Conservation (phyloP, 2,113 vertebrate genomes). For the Cheilinus undulatus region DNA sequence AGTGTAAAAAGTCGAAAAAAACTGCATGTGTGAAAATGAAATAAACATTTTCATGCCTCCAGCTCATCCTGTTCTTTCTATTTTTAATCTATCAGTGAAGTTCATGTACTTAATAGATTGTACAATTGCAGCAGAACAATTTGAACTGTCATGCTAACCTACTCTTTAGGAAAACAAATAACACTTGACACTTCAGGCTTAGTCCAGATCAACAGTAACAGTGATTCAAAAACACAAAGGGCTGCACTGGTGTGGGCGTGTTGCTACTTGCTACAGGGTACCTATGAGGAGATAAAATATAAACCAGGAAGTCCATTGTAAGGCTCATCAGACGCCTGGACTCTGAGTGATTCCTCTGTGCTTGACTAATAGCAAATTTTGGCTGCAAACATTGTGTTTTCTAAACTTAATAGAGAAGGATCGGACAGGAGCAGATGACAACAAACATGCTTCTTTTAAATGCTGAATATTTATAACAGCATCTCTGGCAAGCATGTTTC, state of each 20-base stretch:
- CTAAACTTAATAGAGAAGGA: background rate
- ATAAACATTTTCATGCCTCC: too few species aligned
- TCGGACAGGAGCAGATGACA: background rate
- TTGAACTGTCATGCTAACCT: slow-evolving; percentile 8
- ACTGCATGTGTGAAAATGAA: too few species aligned
- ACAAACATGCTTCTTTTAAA: background rate
- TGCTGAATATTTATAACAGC: too few species aligned
- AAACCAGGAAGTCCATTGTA: slow-evolving; percentile 20
- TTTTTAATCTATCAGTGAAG: too few species aligned
- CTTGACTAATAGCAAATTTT: background rate
- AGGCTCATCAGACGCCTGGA: slow-evolving; percentile 7
- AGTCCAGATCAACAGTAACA: slow-evolving; percentile 25
- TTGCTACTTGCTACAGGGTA: slow-evolving; percentile 27
- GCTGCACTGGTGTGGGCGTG: slow-evolving; percentile 28
- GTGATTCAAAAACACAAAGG: slow-evolving; percentile 13
- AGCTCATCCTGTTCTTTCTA: too few species aligned
- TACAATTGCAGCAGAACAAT: background rate
- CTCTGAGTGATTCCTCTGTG: background rate
- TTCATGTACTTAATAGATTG: too few species aligned
- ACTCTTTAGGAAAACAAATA: background rate
- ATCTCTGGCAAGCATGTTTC: background rate
- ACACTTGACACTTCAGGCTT: background rate
- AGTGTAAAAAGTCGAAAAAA: too few species aligned
- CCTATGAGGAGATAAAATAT: slow-evolving; percentile 2
- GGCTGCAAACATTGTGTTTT: background rate